A percentile compares a stretch with the other conserved stretches of the same genome.
Conservation (phyloP, 35 echinoderm and acorn worm genomes). For the Diadema setosum region DNA sequence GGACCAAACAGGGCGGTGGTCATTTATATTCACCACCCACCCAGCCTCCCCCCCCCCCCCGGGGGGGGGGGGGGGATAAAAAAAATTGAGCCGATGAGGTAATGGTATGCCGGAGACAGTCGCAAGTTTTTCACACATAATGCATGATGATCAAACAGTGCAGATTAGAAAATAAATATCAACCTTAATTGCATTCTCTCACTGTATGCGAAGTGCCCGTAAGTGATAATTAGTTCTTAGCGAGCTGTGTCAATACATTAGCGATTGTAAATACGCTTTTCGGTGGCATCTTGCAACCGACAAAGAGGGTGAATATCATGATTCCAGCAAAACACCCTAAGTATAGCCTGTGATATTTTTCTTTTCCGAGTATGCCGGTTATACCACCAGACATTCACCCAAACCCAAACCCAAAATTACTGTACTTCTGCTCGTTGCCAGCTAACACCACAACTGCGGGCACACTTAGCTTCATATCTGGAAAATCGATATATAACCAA, state of each 20-base stretch:
- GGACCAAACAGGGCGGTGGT: too few species aligned
- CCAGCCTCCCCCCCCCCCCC: too few species aligned
- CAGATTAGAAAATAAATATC: not conserved
- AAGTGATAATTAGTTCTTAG: slow-evolving; percentile 7
- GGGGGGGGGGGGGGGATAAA: too few species aligned
- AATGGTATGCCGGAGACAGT: too few species aligned
- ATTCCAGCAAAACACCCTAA: not conserved
- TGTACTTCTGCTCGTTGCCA: not conserved
- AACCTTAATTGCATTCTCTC: not conserved
- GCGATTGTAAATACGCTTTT: not conserved
- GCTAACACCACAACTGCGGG: too few species aligned
- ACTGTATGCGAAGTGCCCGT: not conserved
- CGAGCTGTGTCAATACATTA: slow-evolving; percentile 12
- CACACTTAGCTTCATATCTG: too few species aligned
- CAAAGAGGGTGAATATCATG: not conserved
- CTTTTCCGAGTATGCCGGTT: not conserved
- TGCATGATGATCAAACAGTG: not conserved
- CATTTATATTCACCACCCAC: too few species aligned
- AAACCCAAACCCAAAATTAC: not conserved
- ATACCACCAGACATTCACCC: not conserved
- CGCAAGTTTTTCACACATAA: slow-evolving; percentile 15
- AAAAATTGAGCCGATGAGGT: too few species aligned
- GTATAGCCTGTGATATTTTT: not conserved
- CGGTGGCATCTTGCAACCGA: not conserved
- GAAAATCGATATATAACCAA: too few species aligned